Evolutionary conservation across 2,888 invertebrate genomes (phyloP).

Genomic region (Calameuta filiformis): DNA sequence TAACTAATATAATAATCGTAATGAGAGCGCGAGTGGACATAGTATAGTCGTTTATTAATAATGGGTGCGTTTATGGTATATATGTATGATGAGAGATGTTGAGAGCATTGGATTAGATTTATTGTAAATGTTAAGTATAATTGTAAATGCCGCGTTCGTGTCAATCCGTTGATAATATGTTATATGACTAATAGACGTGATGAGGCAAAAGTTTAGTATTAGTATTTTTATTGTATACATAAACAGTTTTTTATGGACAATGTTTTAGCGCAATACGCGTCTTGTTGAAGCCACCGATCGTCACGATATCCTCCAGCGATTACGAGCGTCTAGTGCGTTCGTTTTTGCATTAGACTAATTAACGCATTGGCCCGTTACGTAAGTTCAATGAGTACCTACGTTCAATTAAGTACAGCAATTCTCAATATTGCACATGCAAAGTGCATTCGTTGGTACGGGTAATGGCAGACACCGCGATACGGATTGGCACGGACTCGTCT

Average conservation of each 20-base stretch:
- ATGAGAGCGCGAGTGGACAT: constrained; percentile 19
- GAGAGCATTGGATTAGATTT: constrained; percentile 14
- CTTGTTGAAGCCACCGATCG: background rate
- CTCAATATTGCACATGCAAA: background rate
- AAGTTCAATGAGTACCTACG: background rate
- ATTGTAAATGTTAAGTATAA: constrained; percentile 23
- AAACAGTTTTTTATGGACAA: constrained; percentile 2
- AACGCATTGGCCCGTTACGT: background rate
- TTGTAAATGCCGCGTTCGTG: constrained; percentile 1
- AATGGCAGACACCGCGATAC: background rate
- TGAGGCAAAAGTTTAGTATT: background rate
- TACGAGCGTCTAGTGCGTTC: background rate
- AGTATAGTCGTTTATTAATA: constrained; percentile 20
- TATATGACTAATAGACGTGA: background rate
- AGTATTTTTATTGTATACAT: constrained; percentile 4
- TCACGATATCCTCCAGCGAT: background rate
- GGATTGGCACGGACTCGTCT: background rate
- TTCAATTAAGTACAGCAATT: background rate
- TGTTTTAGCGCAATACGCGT: background rate
- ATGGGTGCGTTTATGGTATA: constrained; percentile 15
- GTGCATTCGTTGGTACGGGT: background rate
- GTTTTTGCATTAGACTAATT: background rate
- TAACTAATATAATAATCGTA: constrained; percentile 28
- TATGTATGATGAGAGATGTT: constrained; percentile 13
- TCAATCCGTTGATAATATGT: constrained; percentile 1